Evolutionary conservation across 2,888 invertebrate species (phyloP), one percentile per base, ranked within the genome.

Genomic region (Cataglyphis albicans): DNA sequence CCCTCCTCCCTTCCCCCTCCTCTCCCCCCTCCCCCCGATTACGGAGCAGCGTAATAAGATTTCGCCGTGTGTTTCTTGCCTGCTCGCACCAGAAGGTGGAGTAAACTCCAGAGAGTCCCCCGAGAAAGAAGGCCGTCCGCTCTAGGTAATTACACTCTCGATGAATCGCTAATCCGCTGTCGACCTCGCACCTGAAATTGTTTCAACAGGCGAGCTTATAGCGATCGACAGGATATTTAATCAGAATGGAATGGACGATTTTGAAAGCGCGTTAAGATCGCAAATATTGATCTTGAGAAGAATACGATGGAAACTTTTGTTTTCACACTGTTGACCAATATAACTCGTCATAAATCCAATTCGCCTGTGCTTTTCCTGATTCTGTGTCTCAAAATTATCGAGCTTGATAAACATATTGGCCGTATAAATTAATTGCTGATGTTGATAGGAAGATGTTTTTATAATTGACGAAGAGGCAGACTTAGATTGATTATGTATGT

Each of bases 1-100:
- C 38, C 3, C 44, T 12, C 1, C 38, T 2, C 38, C 0, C 38
- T 2, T 9, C 10, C 38, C 38, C 38, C 35, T 15, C 52, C 55
- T 1, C 7, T 29, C 38, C 3, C 44, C 38, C 38, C 38, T 7
- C 35, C 38, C 35, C 18, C 52, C 55, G 38, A 44, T 44, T 78
- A 70, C 59, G 44, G 12, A 61, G 21, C 44, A n/a, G 32, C 86
- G 87, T 87, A 88, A 88, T 89, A 89, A 88, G 84, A 87, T 88
- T 88, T 87, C 82, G 81, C 81, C 72, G 59, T 72, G 78, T 84
- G 83, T 76, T 86, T 83, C 81, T 84, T 35, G 48, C 65, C 84
- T 35, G 52, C 76, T 59, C 68, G 61, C 81, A 75, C 68, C 63
- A n/a, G n/a, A n/a, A n/a, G n/a, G n/a, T n/a, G n/a, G n/a, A n/a